phyloP scores from a whole-genome alignment of 2,113 vertebrate species.

The Lepisosteus oculatus region DNA sequence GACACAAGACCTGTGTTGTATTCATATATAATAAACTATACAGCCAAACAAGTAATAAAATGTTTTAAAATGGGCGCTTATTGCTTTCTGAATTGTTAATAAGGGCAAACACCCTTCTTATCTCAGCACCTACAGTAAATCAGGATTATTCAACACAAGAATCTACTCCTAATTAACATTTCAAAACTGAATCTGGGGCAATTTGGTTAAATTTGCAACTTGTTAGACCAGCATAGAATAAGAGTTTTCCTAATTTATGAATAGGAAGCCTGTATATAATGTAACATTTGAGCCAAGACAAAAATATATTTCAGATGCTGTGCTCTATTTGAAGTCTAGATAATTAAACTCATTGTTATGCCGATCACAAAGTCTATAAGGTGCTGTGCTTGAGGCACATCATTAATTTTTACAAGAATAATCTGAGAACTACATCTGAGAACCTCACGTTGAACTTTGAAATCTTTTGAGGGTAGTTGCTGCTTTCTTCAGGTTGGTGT shows the following conservation, averaged over 20 bases:
- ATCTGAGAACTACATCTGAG: background rate
- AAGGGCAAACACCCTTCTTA: too few relatives aligned
- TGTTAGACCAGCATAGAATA: background rate
- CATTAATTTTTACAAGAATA: conserved; percentile 3
- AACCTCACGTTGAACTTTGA: conserved; percentile 4
- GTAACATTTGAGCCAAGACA: background rate
- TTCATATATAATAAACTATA: too few relatives aligned
- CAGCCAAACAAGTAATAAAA: too few relatives aligned
- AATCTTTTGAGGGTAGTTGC: background rate
- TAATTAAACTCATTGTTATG: background rate
- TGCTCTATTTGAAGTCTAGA: background rate
- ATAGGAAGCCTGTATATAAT: background rate
- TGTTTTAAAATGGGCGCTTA: too few relatives aligned
- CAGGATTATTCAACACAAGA: too few relatives aligned
- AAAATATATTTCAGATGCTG: background rate
- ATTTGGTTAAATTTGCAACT: too few relatives aligned
- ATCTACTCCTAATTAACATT: background rate
- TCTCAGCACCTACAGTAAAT: too few relatives aligned
- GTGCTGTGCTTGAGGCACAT: conserved; percentile 7
- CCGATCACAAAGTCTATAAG: conserved; percentile 1
- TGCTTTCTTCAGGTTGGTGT: conserved; percentile 9
- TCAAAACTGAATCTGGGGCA: too few relatives aligned
- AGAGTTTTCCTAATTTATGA: background rate
- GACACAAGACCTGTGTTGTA: too few relatives aligned
- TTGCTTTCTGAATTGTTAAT: too few relatives aligned